Evolutionary conservation across 2,888 invertebrate genomes (phyloP).

Genomic region (Spodoptera picta): DNA sequence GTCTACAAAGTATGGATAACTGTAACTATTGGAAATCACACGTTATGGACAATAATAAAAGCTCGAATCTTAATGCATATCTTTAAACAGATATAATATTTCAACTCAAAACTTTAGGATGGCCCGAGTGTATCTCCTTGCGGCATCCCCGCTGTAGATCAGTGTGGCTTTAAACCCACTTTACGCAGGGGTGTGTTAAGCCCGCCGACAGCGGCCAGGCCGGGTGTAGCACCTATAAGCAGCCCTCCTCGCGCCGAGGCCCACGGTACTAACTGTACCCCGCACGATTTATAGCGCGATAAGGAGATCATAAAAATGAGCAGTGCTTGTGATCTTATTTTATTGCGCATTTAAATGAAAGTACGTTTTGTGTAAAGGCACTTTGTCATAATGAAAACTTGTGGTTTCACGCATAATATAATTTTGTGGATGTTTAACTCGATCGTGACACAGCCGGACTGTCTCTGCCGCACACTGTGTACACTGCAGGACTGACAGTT

Average conservation of each 20-base stretch:
- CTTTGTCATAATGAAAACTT: slow-evolving; percentile 9
- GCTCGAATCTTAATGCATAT: too few relatives aligned
- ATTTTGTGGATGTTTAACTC: background rate
- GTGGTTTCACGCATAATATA: slow-evolving; percentile 3
- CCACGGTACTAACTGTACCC: slow-evolving; percentile 7
- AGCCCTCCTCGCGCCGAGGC: slow-evolving; percentile 6
- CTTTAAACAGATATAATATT: too few relatives aligned
- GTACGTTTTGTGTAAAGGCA: slow-evolving; percentile 26
- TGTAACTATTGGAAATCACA: too few relatives aligned
- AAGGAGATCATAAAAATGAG: slow-evolving; percentile 51
- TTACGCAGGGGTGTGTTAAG: slow-evolving; percentile 45
- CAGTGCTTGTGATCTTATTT: slow-evolving; percentile 31
- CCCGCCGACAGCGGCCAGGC: slow-evolving; percentile 23
- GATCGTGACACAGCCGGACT: too few relatives aligned
- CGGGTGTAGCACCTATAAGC: slow-evolving; percentile 8
- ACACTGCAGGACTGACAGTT: too few relatives aligned
- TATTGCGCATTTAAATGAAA: slow-evolving; percentile 44
- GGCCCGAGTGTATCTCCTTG: background rate
- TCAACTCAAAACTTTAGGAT: too few relatives aligned
- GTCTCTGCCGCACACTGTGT: too few relatives aligned
- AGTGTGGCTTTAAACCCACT: slow-evolving; percentile 31
- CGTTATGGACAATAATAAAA: too few relatives aligned
- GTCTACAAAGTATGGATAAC: too few relatives aligned
- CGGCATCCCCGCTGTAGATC: slow-evolving; percentile 30
- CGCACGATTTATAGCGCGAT: slow-evolving; percentile 47